phyloP scores from a whole-genome alignment of 1,140 invertebrate species.

The Drosophila erecta region DNA sequence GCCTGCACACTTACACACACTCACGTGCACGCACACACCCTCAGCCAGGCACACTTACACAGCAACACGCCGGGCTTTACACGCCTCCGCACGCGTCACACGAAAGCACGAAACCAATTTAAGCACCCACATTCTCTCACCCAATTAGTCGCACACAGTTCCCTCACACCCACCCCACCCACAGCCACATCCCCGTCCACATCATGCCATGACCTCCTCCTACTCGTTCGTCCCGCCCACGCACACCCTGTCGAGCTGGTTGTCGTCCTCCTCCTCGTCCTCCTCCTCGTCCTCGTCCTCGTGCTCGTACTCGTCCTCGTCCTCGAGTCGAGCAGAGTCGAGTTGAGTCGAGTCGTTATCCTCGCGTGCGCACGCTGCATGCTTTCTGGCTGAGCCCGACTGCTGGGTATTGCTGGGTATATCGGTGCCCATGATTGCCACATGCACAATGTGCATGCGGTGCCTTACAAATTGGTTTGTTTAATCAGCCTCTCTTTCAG shows the following conservation, averaged over 20 bases:
- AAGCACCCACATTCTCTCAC: slow-evolving; percentile 82
- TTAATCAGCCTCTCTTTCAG: too few species aligned
- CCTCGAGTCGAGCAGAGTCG: background rate
- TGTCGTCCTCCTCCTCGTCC: slow-evolving; percentile 53
- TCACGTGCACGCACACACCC: slow-evolving; percentile 10
- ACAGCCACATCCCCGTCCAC: background rate
- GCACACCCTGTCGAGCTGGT: slow-evolving; percentile 36
- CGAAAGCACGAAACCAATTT: slow-evolving; percentile 83
- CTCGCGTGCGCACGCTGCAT: slow-evolving; percentile 77
- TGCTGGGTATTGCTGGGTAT: slow-evolving; percentile 2
- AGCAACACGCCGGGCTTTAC: slow-evolving; percentile 60
- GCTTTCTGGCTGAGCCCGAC: slow-evolving; percentile 48
- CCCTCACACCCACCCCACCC: slow-evolving; percentile 18
- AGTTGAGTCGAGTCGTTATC: slow-evolving; percentile 70
- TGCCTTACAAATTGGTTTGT: too few species aligned
- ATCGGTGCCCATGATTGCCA: background rate
- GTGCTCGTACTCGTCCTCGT: slow-evolving; percentile 40
- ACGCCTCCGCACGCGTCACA: slow-evolving; percentile 81
- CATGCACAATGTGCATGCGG: background rate
- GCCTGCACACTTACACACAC: slow-evolving; percentile 51
- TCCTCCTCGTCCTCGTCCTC: slow-evolving; percentile 60
- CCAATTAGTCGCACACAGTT: slow-evolving; percentile 80
- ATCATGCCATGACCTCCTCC: slow-evolving; percentile 5
- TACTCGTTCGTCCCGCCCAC: slow-evolving; percentile 18
- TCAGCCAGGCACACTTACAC: slow-evolving; percentile 34